These are phyloP conservation scores for Drosophila azteca DNA, from an alignment of 1,140 invertebrate genomes.

Conservation along the genomic window DNA sequence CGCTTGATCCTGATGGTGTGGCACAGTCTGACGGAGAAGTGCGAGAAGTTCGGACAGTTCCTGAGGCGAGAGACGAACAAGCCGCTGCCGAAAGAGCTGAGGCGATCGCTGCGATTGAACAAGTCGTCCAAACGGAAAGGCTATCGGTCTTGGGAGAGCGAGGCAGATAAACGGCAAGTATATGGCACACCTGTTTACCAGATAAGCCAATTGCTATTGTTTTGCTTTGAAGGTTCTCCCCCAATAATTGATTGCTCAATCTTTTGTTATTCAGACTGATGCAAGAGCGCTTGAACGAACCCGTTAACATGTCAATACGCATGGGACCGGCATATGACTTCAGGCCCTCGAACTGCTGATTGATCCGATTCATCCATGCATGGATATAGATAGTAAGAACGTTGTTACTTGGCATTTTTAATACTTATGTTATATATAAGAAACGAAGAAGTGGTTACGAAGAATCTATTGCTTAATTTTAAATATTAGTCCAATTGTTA, in stretches of 20 bases:
- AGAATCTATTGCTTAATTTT: too few species aligned
- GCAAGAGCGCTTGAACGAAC: slow-evolving; percentile 55
- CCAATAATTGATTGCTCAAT: neutral
- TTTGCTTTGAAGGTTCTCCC: slow-evolving; percentile 14
- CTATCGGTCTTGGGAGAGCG: slow-evolving; percentile 84
- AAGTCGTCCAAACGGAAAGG: slow-evolving; percentile 84
- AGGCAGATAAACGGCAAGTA: slow-evolving; percentile 85
- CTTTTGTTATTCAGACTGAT: slow-evolving; percentile 27
- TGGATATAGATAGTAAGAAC: too few species aligned
- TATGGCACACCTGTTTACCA: neutral
- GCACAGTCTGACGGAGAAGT: slow-evolving; percentile 56
- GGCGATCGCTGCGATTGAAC: slow-evolving; percentile 72
- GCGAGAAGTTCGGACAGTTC: slow-evolving; percentile 47
- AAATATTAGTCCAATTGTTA: too few species aligned
- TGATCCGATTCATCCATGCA: too few species aligned
- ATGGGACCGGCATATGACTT: slow-evolving; percentile 66
- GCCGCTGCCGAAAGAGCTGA: slow-evolving; percentile 71
- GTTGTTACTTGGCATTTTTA: too few species aligned
- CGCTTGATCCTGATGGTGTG: slow-evolving; percentile 50
- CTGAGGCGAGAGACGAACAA: slow-evolving; percentile 67
- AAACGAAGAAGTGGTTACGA: too few species aligned
- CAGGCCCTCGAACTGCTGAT: slow-evolving; percentile 46
- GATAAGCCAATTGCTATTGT: slow-evolving; percentile 57
- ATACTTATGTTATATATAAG: too few species aligned
- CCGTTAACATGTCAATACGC: slow-evolving; percentile 60